Evolutionary conservation across 2,888 invertebrate species (phyloP), one percentile per base, ranked within the genome.

Genomic region (Stenotaenia linearis): DNA sequence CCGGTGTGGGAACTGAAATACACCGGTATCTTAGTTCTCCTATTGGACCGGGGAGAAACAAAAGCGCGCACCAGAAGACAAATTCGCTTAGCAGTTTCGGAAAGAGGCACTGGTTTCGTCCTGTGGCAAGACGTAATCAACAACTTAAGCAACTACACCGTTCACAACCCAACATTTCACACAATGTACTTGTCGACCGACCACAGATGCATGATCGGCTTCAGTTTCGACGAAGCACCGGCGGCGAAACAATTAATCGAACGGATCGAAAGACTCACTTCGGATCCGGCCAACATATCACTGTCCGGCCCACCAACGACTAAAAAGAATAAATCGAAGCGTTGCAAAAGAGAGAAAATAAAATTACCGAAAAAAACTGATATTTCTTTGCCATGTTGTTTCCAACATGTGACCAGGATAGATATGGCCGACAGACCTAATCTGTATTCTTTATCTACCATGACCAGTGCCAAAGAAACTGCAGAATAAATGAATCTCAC

Each of bases 361-460:
- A 86, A 85, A 69, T 86, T 92, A 81, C 93, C 93, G 23, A 90
- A 91, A 77, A 94, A 94, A 86, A 90, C 90, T 80, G 92, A 93
- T 86, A 94, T 94, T 83, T 93, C 93, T 75, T 91, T 91, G 85
- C 94, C 94, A 0, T 94, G 93, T 85, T 93, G 93, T 85, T 94
- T 94, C 86, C 92, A 92, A 83, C 94, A 94, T 85, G 91, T 94
- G 82, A 93, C 93, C 78, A 92, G 91, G 83, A 91, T 94, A 74
- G 92, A 92, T 81, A 88, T 90, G 50, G 90, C 90, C 79, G 92
- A 92, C 84, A 89, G 89, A 81, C 88, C 89, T 79, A 88, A 91
- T 81, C 91, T 91, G 83, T 91, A 90, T 84, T 91, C 92, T 56
- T 88, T 92, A 83, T 80, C 82, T 9, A 82, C 83, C 25, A 80